phyloP scores from a whole-genome alignment of 2,888 invertebrate genomes.

The Lasius fuliginosus region DNA sequence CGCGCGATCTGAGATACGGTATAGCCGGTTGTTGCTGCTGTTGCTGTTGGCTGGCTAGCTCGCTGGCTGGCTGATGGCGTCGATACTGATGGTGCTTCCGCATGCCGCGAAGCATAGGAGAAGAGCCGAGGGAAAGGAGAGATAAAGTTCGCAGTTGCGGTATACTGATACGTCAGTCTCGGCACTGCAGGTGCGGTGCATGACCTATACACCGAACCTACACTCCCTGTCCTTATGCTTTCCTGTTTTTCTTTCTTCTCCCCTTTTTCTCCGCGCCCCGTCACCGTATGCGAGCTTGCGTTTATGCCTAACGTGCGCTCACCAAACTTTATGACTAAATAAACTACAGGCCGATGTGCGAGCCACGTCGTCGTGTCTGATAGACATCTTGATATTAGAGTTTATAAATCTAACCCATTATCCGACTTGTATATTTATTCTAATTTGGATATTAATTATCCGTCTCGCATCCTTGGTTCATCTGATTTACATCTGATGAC shows the following conservation, averaged over 20 bases:
- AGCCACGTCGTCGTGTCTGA: constrained; percentile 59
- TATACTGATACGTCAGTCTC: constrained; percentile 77
- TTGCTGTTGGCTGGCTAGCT: constrained; percentile 56
- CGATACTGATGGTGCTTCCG: constrained; percentile 49
- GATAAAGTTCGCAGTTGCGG: constrained; percentile 77
- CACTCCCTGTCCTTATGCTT: constrained; percentile 25
- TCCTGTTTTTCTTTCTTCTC: background rate
- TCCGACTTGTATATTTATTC: background rate
- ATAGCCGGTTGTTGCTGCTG: constrained; percentile 33
- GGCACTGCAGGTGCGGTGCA: constrained; percentile 67
- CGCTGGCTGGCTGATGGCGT: constrained; percentile 60
- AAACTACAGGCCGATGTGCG: constrained; percentile 79
- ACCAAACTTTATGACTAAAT: constrained; percentile 80
- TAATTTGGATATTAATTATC: background rate
- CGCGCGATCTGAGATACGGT: constrained; percentile 39
- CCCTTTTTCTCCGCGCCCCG: background rate
- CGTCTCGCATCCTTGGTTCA: no score
- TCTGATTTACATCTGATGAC: no score
- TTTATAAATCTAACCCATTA: background rate
- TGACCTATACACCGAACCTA: constrained; percentile 53
- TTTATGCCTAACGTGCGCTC: constrained; percentile 30
- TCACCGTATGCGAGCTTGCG: constrained; percentile 25
- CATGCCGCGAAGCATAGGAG: constrained; percentile 27
- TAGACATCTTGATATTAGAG: constrained; percentile 55
- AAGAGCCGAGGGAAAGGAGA: constrained; percentile 56